These are phyloP conservation scores for Bombylius major DNA, from an alignment of 2,888 invertebrate genomes.

Conservation along the genomic window DNA sequence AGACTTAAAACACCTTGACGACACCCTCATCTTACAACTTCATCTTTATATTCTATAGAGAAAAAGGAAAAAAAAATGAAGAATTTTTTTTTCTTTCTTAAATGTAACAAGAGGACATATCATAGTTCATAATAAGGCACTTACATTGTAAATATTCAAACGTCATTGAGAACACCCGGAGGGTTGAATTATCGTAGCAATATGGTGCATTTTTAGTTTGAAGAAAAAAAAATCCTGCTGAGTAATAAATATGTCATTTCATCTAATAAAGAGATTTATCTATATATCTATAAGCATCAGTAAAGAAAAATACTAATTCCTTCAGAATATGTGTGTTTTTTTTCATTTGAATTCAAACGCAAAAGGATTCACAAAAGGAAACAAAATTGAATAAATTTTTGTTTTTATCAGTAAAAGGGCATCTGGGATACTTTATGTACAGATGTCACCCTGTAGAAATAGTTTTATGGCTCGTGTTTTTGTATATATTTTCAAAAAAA, in stretches of 20 bases:
- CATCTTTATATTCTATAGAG: not conserved
- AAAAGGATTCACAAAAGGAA: too few species aligned
- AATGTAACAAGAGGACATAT: too few species aligned
- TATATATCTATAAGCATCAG: not conserved
- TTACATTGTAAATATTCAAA: not conserved
- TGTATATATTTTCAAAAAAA: too few species aligned
- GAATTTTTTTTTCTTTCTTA: not conserved
- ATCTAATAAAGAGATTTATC: constrained; percentile 12
- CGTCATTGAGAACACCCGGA: not conserved
- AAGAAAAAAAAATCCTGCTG: constrained; percentile 6
- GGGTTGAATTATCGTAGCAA: not conserved
- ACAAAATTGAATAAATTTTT: too few species aligned
- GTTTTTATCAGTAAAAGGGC: too few species aligned
- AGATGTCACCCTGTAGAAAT: too few species aligned
- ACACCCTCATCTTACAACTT: constrained; percentile 3
- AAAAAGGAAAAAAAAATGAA: not conserved
- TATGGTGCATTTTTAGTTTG: not conserved
- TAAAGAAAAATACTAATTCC: too few species aligned
- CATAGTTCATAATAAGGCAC: not conserved
- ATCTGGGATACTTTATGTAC: too few species aligned
- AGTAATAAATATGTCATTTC: constrained; percentile 12
- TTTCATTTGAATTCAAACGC: too few species aligned
- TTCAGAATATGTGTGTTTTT: too few species aligned
- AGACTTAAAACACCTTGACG: constrained; percentile 6
- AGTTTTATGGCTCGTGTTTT: too few species aligned